Base-by-base conservation (phyloP, 2,797 vertebrate genomes). In the Silurus lanzhouensis region DNA sequence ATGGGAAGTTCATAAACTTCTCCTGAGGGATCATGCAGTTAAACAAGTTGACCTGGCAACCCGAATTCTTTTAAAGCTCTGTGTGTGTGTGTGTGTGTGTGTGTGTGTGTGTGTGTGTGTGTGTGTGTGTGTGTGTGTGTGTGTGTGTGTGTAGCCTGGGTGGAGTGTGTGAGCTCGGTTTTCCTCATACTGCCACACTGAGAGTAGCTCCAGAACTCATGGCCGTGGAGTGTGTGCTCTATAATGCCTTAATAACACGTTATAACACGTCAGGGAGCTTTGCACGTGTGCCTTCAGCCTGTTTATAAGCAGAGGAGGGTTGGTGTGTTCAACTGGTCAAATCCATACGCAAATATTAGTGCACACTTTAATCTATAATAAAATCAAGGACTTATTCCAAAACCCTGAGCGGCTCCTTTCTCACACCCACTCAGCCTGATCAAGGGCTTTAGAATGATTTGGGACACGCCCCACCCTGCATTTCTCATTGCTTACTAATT, bases 41-140 rank as follows among this genome's bases (percentile, higher is more conserved):
- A 86, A 82, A 89, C 75, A 84, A 74, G 83, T 86, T 85, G 67
- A 80, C 44, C 75, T 81, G 75, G 75, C 63, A 55, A 60, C 75
- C 25, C 8, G 1, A 12, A 25, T 19, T 58, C 3, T 77, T 58
- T 19, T 31, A 76, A 27, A 52, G n/a, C 44, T 17, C 14, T 77
- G 63, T 83, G 57, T 38, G 46, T 76, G 46, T 76, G 82, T 82
- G 81, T 72, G 68, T 61, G 81, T 83, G 81, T 61, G 58, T 74
- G 81, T 67, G 68, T 48, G 82, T 83, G 82, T 74, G 57, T 74
- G 19, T 60, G 10, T 20, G 46, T 76, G 82, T 77, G 63, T 83
- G 57, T 38, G 46, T 76, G 46, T 76, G 82, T 82, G 81, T 72
- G 68, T 61, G 81, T 83, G 81, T 61, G 58, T 74, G 81, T 67